phyloP scores from a whole-genome alignment of 2,888 invertebrate genomes.

The Cantharis nigra region DNA sequence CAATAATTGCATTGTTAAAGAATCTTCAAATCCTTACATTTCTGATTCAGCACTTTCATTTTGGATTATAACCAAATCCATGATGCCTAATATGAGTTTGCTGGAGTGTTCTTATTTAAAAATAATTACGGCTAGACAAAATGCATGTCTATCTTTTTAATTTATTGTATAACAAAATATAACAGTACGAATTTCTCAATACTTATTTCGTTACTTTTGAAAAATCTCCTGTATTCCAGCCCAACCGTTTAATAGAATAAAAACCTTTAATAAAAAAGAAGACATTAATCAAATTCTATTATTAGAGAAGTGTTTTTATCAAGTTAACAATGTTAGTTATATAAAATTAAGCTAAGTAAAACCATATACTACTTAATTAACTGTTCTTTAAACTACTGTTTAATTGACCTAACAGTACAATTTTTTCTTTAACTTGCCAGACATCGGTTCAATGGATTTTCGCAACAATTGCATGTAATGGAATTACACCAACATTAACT shows the following conservation, averaged over 20 bases:
- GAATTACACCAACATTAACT: not conserved
- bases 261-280: not conserved
- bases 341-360: not conserved
- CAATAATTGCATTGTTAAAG: not conserved
- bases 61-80: not conserved
- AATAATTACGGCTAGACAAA: not conserved
- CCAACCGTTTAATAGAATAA: not conserved
- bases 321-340: not conserved
- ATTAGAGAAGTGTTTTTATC: not conserved
- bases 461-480: not conserved
- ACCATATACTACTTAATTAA: slow-evolving; percentile 19
- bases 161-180: not conserved
- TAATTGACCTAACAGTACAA: slow-evolving; percentile 26
- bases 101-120: not conserved
- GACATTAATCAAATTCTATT: slow-evolving; percentile 10
- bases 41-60: not conserved
- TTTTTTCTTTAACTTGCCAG: slow-evolving; percentile 16
- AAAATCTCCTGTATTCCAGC: not conserved
- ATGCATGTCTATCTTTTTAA: too few species aligned
- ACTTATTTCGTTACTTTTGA: not conserved
- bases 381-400: slow-evolving; percentile 23
- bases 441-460: slow-evolving; percentile 8
- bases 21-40: not conserved
- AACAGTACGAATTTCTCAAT: not conserved
- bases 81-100: not conserved